Base-by-base conservation (phyloP, 2,113 vertebrate species). In the Phaethornis superciliosus region DNA sequence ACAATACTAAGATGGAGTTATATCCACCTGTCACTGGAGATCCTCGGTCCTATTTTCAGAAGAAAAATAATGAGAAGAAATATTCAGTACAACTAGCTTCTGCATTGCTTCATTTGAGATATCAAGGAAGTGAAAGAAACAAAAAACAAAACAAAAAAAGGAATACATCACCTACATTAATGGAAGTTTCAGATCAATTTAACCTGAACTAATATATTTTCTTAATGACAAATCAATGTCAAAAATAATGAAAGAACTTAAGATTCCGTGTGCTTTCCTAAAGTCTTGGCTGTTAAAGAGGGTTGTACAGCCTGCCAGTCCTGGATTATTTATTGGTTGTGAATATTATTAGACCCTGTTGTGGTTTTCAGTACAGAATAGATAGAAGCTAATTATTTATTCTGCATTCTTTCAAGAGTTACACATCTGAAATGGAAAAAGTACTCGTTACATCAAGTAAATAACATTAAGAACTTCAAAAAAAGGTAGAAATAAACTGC, bases 221-320 rank as follows among this genome's bases (percentile, higher is more conserved):
- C 97, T 89, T 98, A 98, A 98, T 96, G 97, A 97, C 97, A 97
- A 98, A 98, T 98, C 97, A 98, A 97, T 98, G 97, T 98, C 97
- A 98, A 97, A 98, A 98, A 97, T 97, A 97, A 98, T 97, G 97
- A 97, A 97, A 97, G 89, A 92, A 96, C 95, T 96, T 97, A 96
- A 86, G 91, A 97, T 96, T 96, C 96, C 96, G 93, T 96, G 94
- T 94, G 95, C 94, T 95, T 95, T 92, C 33, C 67, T 93, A 47
- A 94, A 94, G 76, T 96, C 88, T 96, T 96, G 78, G 89, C 96
- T 93, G 96, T 96, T 90, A 85, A 95, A 94, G 95, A 93, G 89
- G 94, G 89, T 92, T 95, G 91, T 92, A 97, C 89, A 93, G 94
- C 77, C 90, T 85, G 90, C 83, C 77, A 88, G 70, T 95, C 94